Percentiles rank a stretch among this genome's conserved stretches.
These are phyloP conservation scores for Zoanthus gigantus DNA, from an alignment of 92 coral and sea anemone species.

Conservation along the genomic window DNA sequence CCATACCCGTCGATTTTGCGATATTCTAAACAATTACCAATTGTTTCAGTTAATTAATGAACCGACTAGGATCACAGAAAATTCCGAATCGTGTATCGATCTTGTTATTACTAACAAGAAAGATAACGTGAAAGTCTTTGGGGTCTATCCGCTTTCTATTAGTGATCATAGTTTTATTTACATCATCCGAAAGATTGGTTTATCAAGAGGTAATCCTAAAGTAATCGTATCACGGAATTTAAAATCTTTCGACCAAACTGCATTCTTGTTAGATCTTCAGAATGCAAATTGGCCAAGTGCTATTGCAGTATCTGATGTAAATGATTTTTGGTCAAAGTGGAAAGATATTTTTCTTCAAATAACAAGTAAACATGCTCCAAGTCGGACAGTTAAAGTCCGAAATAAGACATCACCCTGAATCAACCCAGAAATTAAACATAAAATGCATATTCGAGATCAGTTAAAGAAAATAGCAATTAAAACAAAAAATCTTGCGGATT, in stretches of 20 bases:
- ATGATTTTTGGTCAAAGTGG: slow-evolving; percentile 57
- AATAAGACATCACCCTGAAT: too few species aligned
- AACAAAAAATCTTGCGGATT: too few species aligned
- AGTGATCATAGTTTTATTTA: slow-evolving; percentile 52
- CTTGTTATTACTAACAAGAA: slow-evolving; percentile 36
- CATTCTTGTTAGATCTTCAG: neutral
- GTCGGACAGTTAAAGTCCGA: too few species aligned
- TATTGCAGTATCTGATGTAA: slow-evolving; percentile 7
- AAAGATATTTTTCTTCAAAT: slow-evolving; percentile 44
- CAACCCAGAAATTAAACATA: too few species aligned
- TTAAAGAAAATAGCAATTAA: too few species aligned
- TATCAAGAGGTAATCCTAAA: neutral
- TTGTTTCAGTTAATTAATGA: slow-evolving; percentile 46
- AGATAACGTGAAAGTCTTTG: slow-evolving; percentile 31
- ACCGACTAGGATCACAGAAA: slow-evolving; percentile 53
- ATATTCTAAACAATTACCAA: slow-evolving; percentile 38
- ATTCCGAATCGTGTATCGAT: slow-evolving; percentile 31
- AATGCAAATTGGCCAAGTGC: neutral
- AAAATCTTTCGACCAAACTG: neutral
- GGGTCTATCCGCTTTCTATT: slow-evolving; percentile 31
- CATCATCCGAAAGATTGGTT: slow-evolving; percentile 15
- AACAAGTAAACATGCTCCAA: neutral
- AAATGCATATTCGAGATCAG: too few species aligned
- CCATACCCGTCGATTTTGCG: neutral
- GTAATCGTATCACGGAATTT: neutral